Evolutionary conservation across 2,113 vertebrate genomes (phyloP).

Genomic region (Pandion haliaetus): DNA sequence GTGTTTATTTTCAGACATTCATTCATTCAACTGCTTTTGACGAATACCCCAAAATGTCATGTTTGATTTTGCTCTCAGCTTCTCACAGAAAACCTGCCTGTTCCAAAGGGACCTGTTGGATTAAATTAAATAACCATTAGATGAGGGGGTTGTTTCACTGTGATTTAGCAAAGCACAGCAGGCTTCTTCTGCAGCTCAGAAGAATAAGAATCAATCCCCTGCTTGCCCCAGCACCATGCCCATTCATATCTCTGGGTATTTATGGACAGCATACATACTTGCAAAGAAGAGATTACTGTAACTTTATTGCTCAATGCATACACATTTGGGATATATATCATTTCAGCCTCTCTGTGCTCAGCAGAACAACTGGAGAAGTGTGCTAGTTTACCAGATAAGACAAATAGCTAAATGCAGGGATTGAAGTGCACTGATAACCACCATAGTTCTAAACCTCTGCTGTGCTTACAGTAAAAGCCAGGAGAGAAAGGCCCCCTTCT

Average conservation of each 20-base stretch:
- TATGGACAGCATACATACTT: background rate
- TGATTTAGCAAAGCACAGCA: background rate
- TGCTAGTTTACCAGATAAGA: background rate
- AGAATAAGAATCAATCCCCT: background rate
- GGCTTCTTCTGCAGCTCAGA: background rate
- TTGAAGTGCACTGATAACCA: background rate
- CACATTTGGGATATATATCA: background rate
- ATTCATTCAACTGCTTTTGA: background rate
- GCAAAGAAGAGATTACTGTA: background rate
- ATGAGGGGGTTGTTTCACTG: background rate
- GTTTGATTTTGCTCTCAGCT: background rate
- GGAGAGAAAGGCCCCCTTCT: background rate
- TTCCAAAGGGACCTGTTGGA: background rate
- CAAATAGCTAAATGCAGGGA: background rate
- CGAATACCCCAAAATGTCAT: background rate
- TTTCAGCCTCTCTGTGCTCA: background rate
- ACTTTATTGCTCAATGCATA: background rate
- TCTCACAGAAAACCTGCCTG: background rate
- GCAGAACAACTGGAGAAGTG: background rate
- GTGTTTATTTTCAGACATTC: background rate
- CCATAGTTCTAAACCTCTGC: background rate
- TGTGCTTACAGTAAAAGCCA: background rate
- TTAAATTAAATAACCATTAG: slow-evolving; percentile 14
- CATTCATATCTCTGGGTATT: background rate
- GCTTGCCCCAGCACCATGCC: background rate